These are phyloP conservation scores for Homarus americanus DNA, from an alignment of 1,140 invertebrate species.

Conservation along the genomic window DNA sequence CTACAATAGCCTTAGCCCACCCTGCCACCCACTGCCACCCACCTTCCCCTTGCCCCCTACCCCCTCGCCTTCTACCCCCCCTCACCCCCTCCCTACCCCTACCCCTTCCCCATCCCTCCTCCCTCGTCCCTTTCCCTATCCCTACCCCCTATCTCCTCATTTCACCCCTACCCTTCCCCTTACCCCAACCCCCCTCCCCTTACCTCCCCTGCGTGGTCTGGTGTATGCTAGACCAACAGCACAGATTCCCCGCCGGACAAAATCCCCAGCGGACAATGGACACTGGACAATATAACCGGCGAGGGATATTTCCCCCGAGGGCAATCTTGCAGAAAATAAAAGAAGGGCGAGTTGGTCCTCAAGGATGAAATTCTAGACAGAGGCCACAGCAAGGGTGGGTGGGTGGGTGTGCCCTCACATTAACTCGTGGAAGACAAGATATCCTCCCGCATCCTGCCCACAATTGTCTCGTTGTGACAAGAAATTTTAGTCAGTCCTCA, in stretches of 20 bases:
- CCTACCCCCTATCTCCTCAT: too few species aligned
- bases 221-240: too few species aligned
- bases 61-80: not conserved
- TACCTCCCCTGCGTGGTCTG: too few species aligned
- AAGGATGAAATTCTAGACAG: not conserved
- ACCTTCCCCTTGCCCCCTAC: not conserved
- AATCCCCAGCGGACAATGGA: not conserved
- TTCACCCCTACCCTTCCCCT: not conserved
- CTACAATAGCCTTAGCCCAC: too few species aligned
- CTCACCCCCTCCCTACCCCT: not conserved
- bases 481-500: too few species aligned
- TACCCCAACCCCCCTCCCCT: not conserved
- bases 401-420: too few species aligned
- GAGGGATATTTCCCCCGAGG: conserved; percentile 5
- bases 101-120: too few species aligned
- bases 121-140: not conserved
- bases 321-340: conserved; percentile 13
- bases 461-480: too few species aligned
- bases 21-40: not conserved
- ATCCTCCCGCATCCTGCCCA: not conserved
- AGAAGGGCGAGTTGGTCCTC: not conserved
- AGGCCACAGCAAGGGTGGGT: not conserved
- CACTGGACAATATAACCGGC: not conserved
- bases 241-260: too few species aligned
- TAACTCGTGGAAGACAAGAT: too few species aligned